Base-by-base conservation (phyloP, 2,888 invertebrate genomes). In the Meghimatium bilineatum region DNA sequence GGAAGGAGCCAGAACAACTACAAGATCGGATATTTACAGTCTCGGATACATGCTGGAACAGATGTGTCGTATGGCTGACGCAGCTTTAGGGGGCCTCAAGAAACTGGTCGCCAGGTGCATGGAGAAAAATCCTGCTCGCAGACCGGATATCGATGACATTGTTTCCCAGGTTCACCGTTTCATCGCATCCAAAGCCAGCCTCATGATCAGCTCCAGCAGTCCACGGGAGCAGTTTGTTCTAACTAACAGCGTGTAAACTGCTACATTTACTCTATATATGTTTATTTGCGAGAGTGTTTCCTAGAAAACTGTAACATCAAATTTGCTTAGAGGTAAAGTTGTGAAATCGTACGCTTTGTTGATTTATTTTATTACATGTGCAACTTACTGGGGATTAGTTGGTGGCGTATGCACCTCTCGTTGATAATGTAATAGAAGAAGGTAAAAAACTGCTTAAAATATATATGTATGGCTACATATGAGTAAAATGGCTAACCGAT, bases 21-120 rank as follows among this genome's bases (percentile, higher is more conserved):
- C 83, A 14, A 63, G 82, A 72, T 84, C 85, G 2, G 86, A 86
- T 60, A 75, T 86, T 32, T 86, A 82, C 63, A 86, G 86, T 75
- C 82, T 86, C 60, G 86, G 86, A 32, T 87, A 83, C 83, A 83
- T 87, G 83, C 77, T 87, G 85, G 86, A 86, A 26, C 85, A 86
- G 85, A 85, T 86, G 74, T 79, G 83, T 36, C 81, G 85, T 17
- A 69, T 84, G 84, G 84, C 86, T 12, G 82, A 72, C 76, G n/a
- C 69, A n/a, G 66, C 81, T 5, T 71, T 86, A 44, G 67, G 71
- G 1, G 75, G 82, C 17, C 83, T 86, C n/a, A 72, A 66, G 67
- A 80, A 78, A 32, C 74, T 85, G 17, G 80, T 83, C 44, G n/a
- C 32, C 29, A 56, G 81, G n/a, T 86, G 86, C 75, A 85, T 80